phyloP scores from a whole-genome alignment of 2,888 invertebrate genomes.

The Trichopoda pennipes region DNA sequence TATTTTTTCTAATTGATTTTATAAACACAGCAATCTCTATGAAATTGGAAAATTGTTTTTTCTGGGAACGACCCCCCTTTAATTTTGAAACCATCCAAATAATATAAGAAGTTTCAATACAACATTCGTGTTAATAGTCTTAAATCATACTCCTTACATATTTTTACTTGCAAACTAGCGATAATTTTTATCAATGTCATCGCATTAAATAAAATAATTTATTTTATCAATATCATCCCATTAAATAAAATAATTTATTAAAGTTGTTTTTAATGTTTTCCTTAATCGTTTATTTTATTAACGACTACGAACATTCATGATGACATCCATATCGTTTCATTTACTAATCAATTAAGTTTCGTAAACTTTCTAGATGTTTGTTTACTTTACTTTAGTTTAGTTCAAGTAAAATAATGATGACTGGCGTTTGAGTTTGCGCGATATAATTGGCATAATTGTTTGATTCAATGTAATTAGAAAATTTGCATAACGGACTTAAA shows the following conservation, averaged over 20 bases:
- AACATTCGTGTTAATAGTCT: not conserved
- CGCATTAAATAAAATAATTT: slow-evolving; percentile 60
- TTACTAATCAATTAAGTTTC: slow-evolving; percentile 47
- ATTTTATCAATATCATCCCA: slow-evolving; percentile 51
- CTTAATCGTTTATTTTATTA: slow-evolving; percentile 49
- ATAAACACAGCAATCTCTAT: too few relatives aligned
- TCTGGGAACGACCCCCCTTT: not conserved
- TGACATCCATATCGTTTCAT: slow-evolving; percentile 51
- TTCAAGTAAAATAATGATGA: slow-evolving; percentile 29
- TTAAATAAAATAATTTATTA: slow-evolving; percentile 62
- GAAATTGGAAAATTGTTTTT: too few relatives aligned
- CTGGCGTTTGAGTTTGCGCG: slow-evolving; percentile 24
- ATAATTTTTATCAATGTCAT: slow-evolving; percentile 31
- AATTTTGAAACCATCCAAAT: not conserved
- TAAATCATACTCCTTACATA: not conserved
- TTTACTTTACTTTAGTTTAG: slow-evolving; percentile 9
- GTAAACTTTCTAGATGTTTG: not conserved
- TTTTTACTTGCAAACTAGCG: not conserved
- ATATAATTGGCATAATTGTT: slow-evolving; percentile 59
- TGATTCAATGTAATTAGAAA: slow-evolving; percentile 21
- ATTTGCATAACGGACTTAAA: slow-evolving; percentile 34
- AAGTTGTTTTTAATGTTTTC: slow-evolving; percentile 53
- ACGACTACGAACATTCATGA: slow-evolving; percentile 39
- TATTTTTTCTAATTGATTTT: too few relatives aligned
- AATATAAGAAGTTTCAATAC: not conserved